These are phyloP conservation scores for Sphaerophoria rueppellii DNA, from an alignment of 2,888 invertebrate species.

Conservation along the genomic window DNA sequence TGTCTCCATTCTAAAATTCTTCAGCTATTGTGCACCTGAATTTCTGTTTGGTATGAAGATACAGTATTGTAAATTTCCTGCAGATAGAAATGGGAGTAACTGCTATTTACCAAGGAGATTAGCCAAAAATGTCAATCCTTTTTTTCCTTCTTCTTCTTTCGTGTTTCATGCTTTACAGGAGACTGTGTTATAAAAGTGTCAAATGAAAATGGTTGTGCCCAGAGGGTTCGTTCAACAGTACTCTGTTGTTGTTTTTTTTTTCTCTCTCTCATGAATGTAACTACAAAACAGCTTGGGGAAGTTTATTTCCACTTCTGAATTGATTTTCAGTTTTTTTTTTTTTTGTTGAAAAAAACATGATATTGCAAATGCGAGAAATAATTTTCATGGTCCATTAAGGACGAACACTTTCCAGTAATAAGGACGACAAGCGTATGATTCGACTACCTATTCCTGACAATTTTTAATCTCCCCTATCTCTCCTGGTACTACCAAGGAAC, in stretches of 20 bases:
- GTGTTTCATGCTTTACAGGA: neutral
- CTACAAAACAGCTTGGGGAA: neutral
- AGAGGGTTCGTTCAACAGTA: constrained; percentile 30
- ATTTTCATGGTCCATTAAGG: constrained; percentile 23
- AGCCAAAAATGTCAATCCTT: constrained; percentile 32
- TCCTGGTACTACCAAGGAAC: neutral
- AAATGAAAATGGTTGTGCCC: constrained; percentile 41
- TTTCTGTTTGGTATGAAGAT: neutral
- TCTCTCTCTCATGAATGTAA: neutral
- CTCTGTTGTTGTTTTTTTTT: neutral
- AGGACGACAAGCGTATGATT: constrained; percentile 7
- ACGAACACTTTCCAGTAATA: neutral
- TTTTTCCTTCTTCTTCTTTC: constrained; percentile 3
- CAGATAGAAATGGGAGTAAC: constrained; percentile 48
- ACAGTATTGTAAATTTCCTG: constrained; percentile 48
- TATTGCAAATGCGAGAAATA: constrained; percentile 29
- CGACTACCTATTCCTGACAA: neutral
- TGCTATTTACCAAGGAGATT: constrained; percentile 59
- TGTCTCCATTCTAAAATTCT: neutral
- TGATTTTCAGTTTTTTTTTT: neutral
- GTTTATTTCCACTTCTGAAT: constrained; percentile 4
- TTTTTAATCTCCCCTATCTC: neutral
- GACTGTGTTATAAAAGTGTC: constrained; percentile 37
- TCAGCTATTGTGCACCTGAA: neutral
- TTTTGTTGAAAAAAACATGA: constrained; percentile 18